Evolutionary conservation across 1,140 invertebrate genomes (phyloP), one percentile per base, ranked within the genome.

Genomic region (Heliconius hewitsoni): DNA sequence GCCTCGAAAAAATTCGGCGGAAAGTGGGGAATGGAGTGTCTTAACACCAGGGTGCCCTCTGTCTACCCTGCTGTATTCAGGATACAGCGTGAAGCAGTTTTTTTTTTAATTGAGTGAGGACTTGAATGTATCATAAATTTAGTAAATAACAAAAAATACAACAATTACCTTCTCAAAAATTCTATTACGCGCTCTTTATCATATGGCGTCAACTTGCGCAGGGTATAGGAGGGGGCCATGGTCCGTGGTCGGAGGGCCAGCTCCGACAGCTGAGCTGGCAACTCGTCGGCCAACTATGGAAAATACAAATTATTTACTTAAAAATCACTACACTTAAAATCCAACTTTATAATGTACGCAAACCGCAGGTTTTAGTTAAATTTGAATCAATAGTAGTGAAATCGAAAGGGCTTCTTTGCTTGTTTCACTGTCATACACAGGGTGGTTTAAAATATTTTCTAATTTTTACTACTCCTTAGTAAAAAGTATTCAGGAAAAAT

Each of bases 121-220:
- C 34, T 0, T 34, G 34, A 34, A 0, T 4, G 3, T 46, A 4
- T 46, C 3, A 46, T 46, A 13, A 46, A 13, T 23, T 27, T 11
- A 23, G 19, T 11, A 27, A 66, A 66, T 13, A 57, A 57, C 8
- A 57, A 66, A 3, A 30, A 30, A 66, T 66, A 66, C 16, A 60
- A 60, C 23, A 66, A 66, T 66, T 87, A 92, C 84, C 94, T 92
- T 74, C 94, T 93, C 0, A 96, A 88, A 87, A 96, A 96, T 11
- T 95, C 93, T 2, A 96, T 86, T 0, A 96, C 94, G n/a, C 87
- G 87, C 0, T 95, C 90, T 75, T 92, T 94, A 79, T 96, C 95
- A 39, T 95, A 89, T 2, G 80, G 30, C 18, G 83, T 86, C 76
- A 94, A 81, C 46, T 74, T 85, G 52, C 87, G 83, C 55, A 94